Percentiles rank a stretch among this genome's conserved stretches.
Evolutionary conservation across 2,797 vertebrate genomes (phyloP).

Genomic region (Schizothorax lantsangensis): DNA sequence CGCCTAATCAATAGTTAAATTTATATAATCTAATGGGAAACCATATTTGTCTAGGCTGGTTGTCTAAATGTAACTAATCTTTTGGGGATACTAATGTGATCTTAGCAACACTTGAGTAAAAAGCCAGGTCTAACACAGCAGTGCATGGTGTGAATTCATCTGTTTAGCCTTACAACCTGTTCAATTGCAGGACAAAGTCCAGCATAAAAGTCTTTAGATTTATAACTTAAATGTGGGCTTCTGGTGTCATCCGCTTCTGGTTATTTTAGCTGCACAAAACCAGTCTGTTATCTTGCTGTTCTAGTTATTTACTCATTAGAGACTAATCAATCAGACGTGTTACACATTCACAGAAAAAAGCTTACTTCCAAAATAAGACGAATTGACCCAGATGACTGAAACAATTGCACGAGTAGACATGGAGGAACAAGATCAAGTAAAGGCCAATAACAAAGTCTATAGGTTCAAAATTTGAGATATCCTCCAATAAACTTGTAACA

Average conservation of each 20-base stretch:
- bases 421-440: not conserved
- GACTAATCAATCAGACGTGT: not conserved
- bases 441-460: not conserved
- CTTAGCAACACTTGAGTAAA: not conserved
- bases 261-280: not conserved
- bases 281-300: not conserved
- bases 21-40: not conserved
- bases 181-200: conserved; percentile 9
- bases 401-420: not conserved
- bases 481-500: not conserved
- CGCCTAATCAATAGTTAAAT: not conserved
- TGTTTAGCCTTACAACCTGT: not conserved
- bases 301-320: not conserved
- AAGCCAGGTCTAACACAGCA: too few relatives aligned
- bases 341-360: not conserved
- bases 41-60: too few relatives aligned
- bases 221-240: not conserved
- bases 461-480: not conserved
- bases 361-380: not conserved
- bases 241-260: not conserved
- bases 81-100: not conserved
- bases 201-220: not conserved
- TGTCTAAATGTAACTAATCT: too few relatives aligned
- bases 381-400: not conserved
- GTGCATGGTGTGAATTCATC: not conserved